phyloP scores from a whole-genome alignment of 1,140 invertebrate species.

The Grapholita molesta region DNA sequence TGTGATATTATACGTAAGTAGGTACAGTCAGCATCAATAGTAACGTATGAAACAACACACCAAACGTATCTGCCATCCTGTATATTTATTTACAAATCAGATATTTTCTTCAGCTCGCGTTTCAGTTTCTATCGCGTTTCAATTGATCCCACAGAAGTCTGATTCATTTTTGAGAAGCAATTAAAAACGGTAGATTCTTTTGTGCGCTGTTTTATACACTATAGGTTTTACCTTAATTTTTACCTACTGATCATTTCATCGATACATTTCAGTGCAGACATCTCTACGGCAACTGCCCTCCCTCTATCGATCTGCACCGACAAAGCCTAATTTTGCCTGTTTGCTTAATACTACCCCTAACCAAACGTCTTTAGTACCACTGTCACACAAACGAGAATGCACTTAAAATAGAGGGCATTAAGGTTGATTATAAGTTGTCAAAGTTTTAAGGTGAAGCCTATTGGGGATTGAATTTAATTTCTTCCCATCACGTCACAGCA shows the following conservation, averaged over 20 bases:
- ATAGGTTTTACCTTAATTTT: no score
- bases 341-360: constrained; percentile 26
- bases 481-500: neutral
- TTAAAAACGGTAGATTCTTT: no score
- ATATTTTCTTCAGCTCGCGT: no score
- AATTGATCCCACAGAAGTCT: no score
- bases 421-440: neutral
- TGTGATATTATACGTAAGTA: no score
- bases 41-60: no score
- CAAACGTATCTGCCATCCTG: no score
- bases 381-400: neutral
- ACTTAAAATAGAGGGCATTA: neutral
- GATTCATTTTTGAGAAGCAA: no score
- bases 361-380: constrained; percentile 11
- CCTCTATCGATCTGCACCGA: constrained; percentile 63
- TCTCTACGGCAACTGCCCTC: constrained; percentile 39
- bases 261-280: constrained; percentile 27
- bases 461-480: neutral
- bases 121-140: no score
- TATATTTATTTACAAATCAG: no score
- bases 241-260: constrained; percentile 19
- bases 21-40: no score
- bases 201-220: no score
- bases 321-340: constrained; percentile 64
- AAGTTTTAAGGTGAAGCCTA: neutral